Conservation (phyloP, 2,113 vertebrate species). For the Alligator sinensis region DNA sequence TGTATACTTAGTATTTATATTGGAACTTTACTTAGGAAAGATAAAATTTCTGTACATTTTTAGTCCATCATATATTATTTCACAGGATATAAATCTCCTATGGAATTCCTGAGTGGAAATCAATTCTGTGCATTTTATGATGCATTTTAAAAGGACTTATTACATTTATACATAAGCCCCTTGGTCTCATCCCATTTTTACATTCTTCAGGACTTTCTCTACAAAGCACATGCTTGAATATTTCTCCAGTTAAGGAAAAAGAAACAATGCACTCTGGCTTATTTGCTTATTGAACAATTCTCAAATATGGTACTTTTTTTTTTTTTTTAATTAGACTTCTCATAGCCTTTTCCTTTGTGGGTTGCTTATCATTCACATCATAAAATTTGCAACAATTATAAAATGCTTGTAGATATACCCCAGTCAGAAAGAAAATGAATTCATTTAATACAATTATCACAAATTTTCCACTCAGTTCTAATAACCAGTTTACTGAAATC, state of each 20-base stretch:
- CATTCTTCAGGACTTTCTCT: background rate
- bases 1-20: background rate
- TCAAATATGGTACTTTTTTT: conserved; percentile 6
- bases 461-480: background rate
- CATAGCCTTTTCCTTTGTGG: background rate
- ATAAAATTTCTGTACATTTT: background rate
- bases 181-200: background rate
- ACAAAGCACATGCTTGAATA: background rate
- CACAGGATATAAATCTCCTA: conserved; percentile 25
- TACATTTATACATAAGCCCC: background rate
- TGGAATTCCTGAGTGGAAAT: background rate
- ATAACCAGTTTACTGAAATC: background rate
- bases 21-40: background rate
- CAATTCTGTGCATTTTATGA: background rate
- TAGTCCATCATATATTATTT: background rate
- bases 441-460: background rate
- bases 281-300: conserved; percentile 8
- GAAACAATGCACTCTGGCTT: background rate
- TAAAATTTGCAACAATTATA: conserved; percentile 19
- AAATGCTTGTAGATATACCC: conserved; percentile 8
- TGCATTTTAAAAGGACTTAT: background rate
- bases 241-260: conserved; percentile 23
- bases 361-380: background rate
- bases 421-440: background rate
- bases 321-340: conserved; percentile 64